Base-by-base conservation (phyloP, 2,888 invertebrate species). In the Metalampra italica region DNA sequence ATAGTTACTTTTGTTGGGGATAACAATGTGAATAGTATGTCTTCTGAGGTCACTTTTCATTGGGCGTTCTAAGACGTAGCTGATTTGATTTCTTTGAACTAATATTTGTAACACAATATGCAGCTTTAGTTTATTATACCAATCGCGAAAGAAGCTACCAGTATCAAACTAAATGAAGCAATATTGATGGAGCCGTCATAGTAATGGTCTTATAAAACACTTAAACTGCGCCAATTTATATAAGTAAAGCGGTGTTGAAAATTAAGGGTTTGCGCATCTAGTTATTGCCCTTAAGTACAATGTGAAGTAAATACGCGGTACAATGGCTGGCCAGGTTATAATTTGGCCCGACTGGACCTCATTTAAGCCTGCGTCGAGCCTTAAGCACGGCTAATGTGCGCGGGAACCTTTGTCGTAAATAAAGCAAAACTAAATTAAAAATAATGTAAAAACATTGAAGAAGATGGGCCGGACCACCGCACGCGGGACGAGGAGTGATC, bases 201-300 rank as follows among this genome's bases (percentile, higher is more conserved):
- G 22, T 22, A 22, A 22, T 65, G 53, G 58, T 63, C 59, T 64
- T 70, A 75, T 75, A 69, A 77, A 74, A 71, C 69, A 71, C 66
- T 76, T 72, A 76, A 78, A 63, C 57, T 66, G 62, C 68, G 64
- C 61, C 68, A 68, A 75, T 78, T 77, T 76, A 65, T 60, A 68
- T 73, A 72, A 61, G 61, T 66, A 63, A 71, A 66, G 79, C 85
- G 79, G 80, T 72, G 62, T 60, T 62, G 63, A 57, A 83, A 85
- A 86, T 86, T 74, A 82, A 82, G 76, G 86, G 77, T 60, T 71
- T 73, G 72, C 60, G 70, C 69, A 71, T 69, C 74, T 84, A 82
- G 83, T 87, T 88, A 87, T 87, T 82, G 78, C 86, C 78, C 82
- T 75, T 89, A 89, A 89, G 82, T 89, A 83, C 87, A 84, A 88